Percentiles rank a stretch among this genome's conserved stretches.
phyloP scores from a whole-genome alignment of 2,113 vertebrate genomes.

The Pleuronectes platessa region DNA sequence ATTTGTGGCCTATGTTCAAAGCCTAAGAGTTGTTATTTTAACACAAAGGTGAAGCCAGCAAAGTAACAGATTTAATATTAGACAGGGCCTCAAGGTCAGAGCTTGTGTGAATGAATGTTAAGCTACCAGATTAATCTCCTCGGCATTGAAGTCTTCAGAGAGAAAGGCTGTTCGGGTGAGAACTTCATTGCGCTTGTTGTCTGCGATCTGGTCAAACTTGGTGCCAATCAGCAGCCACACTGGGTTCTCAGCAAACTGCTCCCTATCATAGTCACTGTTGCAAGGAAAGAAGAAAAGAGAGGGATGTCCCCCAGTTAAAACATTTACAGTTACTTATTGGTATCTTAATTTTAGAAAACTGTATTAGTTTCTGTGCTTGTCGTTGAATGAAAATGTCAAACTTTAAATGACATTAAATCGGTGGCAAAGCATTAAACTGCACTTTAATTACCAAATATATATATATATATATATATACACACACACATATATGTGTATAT shows the following conservation, averaged over 20 bases:
- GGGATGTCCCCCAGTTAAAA: too few species aligned
- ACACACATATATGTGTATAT: too few species aligned
- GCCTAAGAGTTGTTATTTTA: neutral
- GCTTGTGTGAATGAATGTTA: neutral
- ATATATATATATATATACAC: too few species aligned
- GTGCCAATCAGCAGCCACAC: slow-evolving; percentile 96
- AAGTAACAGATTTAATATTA: neutral
- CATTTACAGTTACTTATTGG: neutral
- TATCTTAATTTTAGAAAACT: neutral
- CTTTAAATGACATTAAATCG: neutral
- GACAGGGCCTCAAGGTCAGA: neutral
- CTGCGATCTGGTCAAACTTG: slow-evolving; percentile 97
- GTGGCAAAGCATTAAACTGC: too few species aligned
- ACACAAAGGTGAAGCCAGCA: neutral
- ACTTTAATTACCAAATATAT: neutral
- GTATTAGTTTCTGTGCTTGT: neutral
- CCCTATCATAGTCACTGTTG: slow-evolving; percentile 92
- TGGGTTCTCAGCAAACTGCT: slow-evolving; percentile 96
- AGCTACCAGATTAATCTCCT: slow-evolving; percentile 97
- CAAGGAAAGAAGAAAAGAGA: too few species aligned
- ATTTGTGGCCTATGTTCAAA: neutral
- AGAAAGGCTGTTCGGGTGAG: slow-evolving; percentile 94
- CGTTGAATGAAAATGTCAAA: neutral
- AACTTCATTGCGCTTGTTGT: slow-evolving; percentile 92
- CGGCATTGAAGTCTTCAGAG: slow-evolving; percentile 97